Evolutionary conservation across 2,888 invertebrate genomes (phyloP).

Genomic region (Caenorhabditis becei): DNA sequence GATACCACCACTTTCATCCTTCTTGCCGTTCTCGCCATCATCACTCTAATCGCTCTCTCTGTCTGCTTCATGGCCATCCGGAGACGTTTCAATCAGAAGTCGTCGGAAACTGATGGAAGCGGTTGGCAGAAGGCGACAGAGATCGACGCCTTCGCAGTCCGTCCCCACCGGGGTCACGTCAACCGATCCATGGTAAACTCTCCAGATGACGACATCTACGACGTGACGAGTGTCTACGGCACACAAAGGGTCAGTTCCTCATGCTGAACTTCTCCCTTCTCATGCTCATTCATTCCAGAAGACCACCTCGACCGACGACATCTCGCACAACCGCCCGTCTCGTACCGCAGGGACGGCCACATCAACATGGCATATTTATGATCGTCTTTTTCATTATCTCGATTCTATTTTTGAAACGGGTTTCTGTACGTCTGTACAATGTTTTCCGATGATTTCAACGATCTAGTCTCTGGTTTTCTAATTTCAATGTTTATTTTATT

Average conservation of each 20-base stretch:
- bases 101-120: slow-evolving; percentile 14
- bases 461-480: too few relatives aligned
- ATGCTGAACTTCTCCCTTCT: background rate
- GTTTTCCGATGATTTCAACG: too few relatives aligned
- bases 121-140: slow-evolving; percentile 52
- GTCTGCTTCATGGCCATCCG: slow-evolving; percentile 22
- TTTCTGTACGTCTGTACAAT: too few relatives aligned
- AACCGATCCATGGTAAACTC: slow-evolving; percentile 34
- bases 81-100: slow-evolving; percentile 16
- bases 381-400: slow-evolving; percentile 13
- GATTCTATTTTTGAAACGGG: background rate
- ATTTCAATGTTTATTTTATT: too few relatives aligned
- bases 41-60: slow-evolving; percentile 22
- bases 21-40: slow-evolving; percentile 14
- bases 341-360: slow-evolving; percentile 29
- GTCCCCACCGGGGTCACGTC: slow-evolving; percentile 14
- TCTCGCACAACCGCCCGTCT: slow-evolving; percentile 22
- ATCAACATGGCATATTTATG: slow-evolving; percentile 60
- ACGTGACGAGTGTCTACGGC: slow-evolving; percentile 19
- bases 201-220: slow-evolving; percentile 43
- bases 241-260: slow-evolving; percentile 31
- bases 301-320: slow-evolving; percentile 37
- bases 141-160: slow-evolving; percentile 41
- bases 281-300: slow-evolving; percentile 39
- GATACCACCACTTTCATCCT: slow-evolving; percentile 39